A percentile compares a stretch with the other conserved stretches of the same genome.
phyloP scores from a whole-genome alignment of 2,888 invertebrate species.

The Leptarthrus brevirostris region DNA sequence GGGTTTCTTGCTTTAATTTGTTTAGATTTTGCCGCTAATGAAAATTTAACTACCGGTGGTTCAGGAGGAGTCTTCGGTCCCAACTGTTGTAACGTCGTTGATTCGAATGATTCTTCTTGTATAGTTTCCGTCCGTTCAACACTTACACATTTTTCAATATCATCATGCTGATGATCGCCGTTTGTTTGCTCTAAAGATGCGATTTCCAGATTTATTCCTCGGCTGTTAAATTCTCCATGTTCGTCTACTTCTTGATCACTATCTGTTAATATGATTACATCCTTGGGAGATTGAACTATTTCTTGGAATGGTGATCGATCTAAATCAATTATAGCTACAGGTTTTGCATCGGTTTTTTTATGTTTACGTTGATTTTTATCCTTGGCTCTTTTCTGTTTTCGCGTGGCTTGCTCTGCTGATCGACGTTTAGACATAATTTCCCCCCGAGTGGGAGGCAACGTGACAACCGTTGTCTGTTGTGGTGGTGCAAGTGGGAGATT shows the following conservation, averaged over 20 bases:
- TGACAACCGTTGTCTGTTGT: slow-evolving; percentile 66
- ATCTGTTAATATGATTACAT: slow-evolving; percentile 86
- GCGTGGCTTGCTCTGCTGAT: slow-evolving; percentile 56
- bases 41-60: slow-evolving; percentile 74
- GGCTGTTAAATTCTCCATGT: neutral
- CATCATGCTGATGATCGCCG: slow-evolving; percentile 51
- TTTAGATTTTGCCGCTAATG: slow-evolving; percentile 69
- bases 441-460: slow-evolving; percentile 63
- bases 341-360: slow-evolving; percentile 71
- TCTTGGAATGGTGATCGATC: slow-evolving; percentile 88
- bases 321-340: slow-evolving; percentile 86
- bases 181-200: slow-evolving; percentile 57
- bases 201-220: slow-evolving; percentile 54
- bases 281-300: slow-evolving; percentile 81
- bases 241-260: slow-evolving; percentile 72
- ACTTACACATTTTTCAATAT: slow-evolving; percentile 25
- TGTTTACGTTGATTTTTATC: slow-evolving; percentile 65
- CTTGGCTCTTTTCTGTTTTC: slow-evolving; percentile 59
- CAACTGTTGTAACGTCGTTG: slow-evolving; percentile 64
- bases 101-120: slow-evolving; percentile 51
- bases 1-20: slow-evolving; percentile 71
- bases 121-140: slow-evolving; percentile 54
- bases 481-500: slow-evolving; percentile 58
- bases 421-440: slow-evolving; percentile 61
- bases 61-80: slow-evolving; percentile 83